Evolutionary conservation across 2,888 invertebrate species (phyloP).

Genomic region (Apamea sordens): DNA sequence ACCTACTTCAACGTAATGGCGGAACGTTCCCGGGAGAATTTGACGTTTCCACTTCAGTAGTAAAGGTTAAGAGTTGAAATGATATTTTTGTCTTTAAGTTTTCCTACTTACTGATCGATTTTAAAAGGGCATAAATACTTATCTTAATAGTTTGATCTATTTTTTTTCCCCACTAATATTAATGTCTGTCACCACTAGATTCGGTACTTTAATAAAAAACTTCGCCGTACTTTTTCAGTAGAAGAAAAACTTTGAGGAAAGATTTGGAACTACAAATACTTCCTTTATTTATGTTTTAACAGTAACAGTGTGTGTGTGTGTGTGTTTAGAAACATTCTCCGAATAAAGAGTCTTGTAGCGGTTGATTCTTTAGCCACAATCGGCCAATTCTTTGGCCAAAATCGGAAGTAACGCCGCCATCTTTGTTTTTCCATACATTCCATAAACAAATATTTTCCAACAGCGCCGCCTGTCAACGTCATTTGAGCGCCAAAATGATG

Average conservation of each 20-base stretch:
- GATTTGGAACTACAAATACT: not conserved
- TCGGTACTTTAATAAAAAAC: not conserved
- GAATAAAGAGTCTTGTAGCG: no score
- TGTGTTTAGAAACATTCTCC: no score
- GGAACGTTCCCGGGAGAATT: slow-evolving; percentile 28
- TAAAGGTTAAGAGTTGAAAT: slow-evolving; percentile 2
- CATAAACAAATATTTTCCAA: not conserved
- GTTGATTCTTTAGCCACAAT: not conserved
- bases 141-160: not conserved
- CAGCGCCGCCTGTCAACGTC: not conserved
- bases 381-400: not conserved
- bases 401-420: not conserved
- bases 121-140: not conserved
- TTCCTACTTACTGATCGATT: not conserved
- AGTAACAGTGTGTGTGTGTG: no score
- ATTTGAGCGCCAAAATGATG: not conserved
- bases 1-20: not conserved
- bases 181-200: not conserved
- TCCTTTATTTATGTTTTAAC: not conserved
- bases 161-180: not conserved
- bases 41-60: slow-evolving; percentile 10
- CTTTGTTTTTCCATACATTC: not conserved
- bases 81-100: slow-evolving; percentile 17
- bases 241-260: not conserved
- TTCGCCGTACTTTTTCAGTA: not conserved